Percentiles rank a stretch among this genome's conserved stretches.
These are phyloP conservation scores for Yponomeuta malinellus DNA, from an alignment of 2,888 invertebrate genomes.

Conservation along the genomic window DNA sequence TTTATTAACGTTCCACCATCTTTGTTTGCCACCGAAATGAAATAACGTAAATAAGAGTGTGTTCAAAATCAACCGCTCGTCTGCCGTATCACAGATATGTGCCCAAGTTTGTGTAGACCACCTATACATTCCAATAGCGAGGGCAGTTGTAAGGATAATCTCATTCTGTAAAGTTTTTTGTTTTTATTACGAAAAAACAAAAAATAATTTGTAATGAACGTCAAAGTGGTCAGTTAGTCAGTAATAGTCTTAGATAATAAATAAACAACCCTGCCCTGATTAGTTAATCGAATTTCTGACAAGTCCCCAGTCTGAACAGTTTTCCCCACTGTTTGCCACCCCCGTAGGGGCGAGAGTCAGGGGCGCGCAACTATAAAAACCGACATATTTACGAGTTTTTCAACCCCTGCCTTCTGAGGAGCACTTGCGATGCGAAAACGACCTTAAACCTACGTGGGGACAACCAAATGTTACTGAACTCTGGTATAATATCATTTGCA, in stretches of 20 bases:
- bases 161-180: too few relatives aligned
- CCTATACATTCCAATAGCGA: too few relatives aligned
- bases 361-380: conserved; percentile 59
- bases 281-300: neutral
- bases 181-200: too few relatives aligned
- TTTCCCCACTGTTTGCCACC: conserved; percentile 30
- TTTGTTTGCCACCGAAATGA: too few relatives aligned
- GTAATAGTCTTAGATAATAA: neutral
- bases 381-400: conserved; percentile 9
- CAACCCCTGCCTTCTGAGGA: neutral
- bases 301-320: neutral
- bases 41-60: too few relatives aligned
- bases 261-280: neutral
- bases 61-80: too few relatives aligned
- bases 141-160: too few relatives aligned
- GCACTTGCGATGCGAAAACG: neutral
- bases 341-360: conserved; percentile 29
- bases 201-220: too few relatives aligned
- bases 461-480: neutral
- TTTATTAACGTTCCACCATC: too few relatives aligned
- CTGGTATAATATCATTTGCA: neutral
- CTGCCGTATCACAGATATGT: too few relatives aligned
- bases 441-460: neutral
- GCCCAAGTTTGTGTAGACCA: too few relatives aligned
- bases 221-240: too few relatives aligned